A percentile compares a stretch with the other conserved stretches of the same genome.
Conservation (phyloP, 2,888 invertebrate species). For the Schrankia costaestrigalis region DNA sequence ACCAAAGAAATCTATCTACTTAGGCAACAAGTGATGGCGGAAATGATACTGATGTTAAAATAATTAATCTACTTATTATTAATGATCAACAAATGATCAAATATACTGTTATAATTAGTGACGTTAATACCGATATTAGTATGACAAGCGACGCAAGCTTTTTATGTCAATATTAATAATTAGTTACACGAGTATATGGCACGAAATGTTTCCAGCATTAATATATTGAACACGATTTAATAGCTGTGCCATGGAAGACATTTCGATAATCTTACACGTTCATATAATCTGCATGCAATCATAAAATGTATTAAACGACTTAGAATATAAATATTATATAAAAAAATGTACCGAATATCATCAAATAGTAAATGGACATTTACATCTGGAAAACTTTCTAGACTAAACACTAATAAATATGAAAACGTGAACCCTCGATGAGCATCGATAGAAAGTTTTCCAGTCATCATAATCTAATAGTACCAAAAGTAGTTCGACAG, state of each 20-base stretch:
- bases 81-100: slow-evolving; percentile 50
- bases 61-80: slow-evolving; percentile 61
- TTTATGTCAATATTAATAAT: slow-evolving; percentile 46
- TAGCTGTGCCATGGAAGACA: slow-evolving; percentile 72
- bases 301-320: slow-evolving; percentile 41
- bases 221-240: slow-evolving; percentile 47
- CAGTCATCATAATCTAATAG: slow-evolving; percentile 47
- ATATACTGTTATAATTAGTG: slow-evolving; percentile 42
- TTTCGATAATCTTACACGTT: slow-evolving; percentile 55
- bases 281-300: slow-evolving; percentile 35
- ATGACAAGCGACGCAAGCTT: slow-evolving; percentile 68
- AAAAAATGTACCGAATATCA: slow-evolving; percentile 54
- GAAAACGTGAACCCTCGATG: slow-evolving; percentile 49
- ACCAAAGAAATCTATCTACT: slow-evolving; percentile 70
- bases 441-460: slow-evolving; percentile 69
- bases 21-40: slow-evolving; percentile 76
- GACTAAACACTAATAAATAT: slow-evolving; percentile 54
- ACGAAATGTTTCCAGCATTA: slow-evolving; percentile 68
- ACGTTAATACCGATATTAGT: slow-evolving; percentile 51
- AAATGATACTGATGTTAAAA: slow-evolving; percentile 69
- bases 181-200: slow-evolving; percentile 26
- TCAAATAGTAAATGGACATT: slow-evolving; percentile 42
- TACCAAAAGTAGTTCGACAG: slow-evolving; percentile 52
- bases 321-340: slow-evolving; percentile 43
- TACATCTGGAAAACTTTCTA: slow-evolving; percentile 75